Base-by-base conservation (phyloP, 1,140 invertebrate species). In the Lethrus apterus region DNA sequence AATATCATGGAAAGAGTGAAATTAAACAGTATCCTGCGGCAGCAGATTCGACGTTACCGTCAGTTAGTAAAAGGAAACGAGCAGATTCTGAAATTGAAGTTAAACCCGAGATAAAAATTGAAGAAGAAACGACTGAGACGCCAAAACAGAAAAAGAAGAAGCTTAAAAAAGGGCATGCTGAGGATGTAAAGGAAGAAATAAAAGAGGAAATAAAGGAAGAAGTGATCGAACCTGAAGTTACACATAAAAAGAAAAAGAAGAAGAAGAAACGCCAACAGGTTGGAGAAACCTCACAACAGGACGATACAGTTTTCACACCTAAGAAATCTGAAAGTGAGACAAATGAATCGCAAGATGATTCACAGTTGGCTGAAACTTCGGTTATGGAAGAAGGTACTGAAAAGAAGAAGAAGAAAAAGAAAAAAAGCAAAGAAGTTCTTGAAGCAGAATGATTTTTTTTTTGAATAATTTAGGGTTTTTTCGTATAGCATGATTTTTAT, bases 1-100 rank as follows among this genome's bases (percentile, higher is more conserved):
- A 93, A 70, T 95, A 94, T 67, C 83, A 92, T 52, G 77, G 79
- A 26, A 29, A 34, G 17, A 92, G 79, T 43, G 80, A 83, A 66
- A 67, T 78, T n/a, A 63, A 75, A 15, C 73, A 80, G 18, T 84
- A 83, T 66, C 71, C 76, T 9, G 60, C 64, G 26, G 76, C 76
- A 40, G 74, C 71, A 4, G 79, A 83, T 54, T 76, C 73, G 9
- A 81, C 77, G 9, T 51, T 81, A 18, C 65, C 72, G n/a, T 56
- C 60, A 34, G 58, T 56, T 54, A 11, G 66, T 65, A 56, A 70
- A 65, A 34, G 74, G 72, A 50, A 71, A 68, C 8, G 75, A 71
- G 51, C 71, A 56, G 41, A 68, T 57, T 46, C 56, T 56, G 50
- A 70, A 64, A 17, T 66, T 55, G 61, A 76, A 57, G 54, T 63